Conservation (phyloP, 2,113 vertebrate genomes). For the Dunckerocampus dactyliophorus region DNA sequence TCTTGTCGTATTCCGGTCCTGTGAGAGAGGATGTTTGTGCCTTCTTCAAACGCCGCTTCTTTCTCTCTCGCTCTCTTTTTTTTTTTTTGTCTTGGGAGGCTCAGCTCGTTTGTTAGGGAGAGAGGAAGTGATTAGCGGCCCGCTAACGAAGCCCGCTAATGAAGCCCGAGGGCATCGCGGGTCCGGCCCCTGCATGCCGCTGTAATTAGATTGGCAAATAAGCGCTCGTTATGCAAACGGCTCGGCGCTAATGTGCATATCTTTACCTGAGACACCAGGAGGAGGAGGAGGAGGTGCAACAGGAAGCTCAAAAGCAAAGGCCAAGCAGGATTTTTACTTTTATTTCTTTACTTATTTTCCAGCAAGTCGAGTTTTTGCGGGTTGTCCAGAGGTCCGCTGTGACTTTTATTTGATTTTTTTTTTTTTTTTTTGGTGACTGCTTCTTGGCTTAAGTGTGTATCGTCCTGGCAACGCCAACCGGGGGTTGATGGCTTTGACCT, state of each 20-base stretch:
- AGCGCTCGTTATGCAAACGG: slow-evolving; percentile 64
- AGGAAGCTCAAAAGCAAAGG: not conserved
- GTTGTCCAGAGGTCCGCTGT: not conserved
- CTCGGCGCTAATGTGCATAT: slow-evolving; percentile 62
- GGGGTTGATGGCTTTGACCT: slow-evolving; percentile 69
- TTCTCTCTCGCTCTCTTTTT: not conserved
- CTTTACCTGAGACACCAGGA: slow-evolving; percentile 57
- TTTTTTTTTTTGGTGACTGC: slow-evolving; percentile 30
- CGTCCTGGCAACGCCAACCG: slow-evolving; percentile 48
- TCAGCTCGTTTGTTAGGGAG: slow-evolving; percentile 56
- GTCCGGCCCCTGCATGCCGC: slow-evolving; percentile 45
- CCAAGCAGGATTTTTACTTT: not conserved
- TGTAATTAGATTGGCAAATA: slow-evolving; percentile 66
- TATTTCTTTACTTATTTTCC: not conserved
- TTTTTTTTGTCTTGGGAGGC: slow-evolving; percentile 21
- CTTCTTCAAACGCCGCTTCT: no score
- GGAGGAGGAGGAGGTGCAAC: no score
- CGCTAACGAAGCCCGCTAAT: slow-evolving; percentile 63
- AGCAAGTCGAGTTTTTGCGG: not conserved
- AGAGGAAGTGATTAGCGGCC: slow-evolving; percentile 60
- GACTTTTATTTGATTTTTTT: not conserved
- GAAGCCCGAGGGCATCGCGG: slow-evolving; percentile 65
- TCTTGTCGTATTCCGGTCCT: no score
- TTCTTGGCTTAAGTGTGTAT: slow-evolving; percentile 50
- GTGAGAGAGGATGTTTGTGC: no score